These are phyloP conservation scores for Bugulina stolonifera DNA, from an alignment of 2,888 invertebrate species.

Conservation along the genomic window DNA sequence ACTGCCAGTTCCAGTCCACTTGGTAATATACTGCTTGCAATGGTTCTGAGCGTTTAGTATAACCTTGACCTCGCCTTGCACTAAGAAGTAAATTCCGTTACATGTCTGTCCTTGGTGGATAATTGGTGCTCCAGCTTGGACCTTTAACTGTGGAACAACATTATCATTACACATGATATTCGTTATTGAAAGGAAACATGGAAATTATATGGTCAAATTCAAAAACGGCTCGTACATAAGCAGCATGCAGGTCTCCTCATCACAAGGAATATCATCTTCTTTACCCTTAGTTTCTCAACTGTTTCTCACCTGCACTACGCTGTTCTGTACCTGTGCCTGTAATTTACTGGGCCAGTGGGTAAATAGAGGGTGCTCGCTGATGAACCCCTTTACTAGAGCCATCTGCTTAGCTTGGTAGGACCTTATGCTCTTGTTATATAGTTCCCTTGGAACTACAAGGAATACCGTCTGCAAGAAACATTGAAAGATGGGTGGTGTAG, in stretches of 20 bases:
- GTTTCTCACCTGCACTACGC: constrained; percentile 10
- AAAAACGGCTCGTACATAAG: too few species aligned
- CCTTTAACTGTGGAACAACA: background rate
- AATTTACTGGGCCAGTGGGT: constrained; percentile 11
- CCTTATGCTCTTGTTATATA: constrained; percentile 22
- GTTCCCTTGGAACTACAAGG: constrained; percentile 13
- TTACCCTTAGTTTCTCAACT: too few species aligned
- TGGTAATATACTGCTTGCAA: background rate
- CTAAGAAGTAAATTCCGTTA: constrained; percentile 14
- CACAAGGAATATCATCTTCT: too few species aligned
- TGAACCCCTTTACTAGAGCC: background rate
- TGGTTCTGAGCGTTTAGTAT: background rate
- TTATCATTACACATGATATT: too few species aligned
- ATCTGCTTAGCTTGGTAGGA: constrained; percentile 4
- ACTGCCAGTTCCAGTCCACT: background rate
- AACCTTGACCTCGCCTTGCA: constrained; percentile 22
- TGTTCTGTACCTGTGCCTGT: constrained; percentile 13
- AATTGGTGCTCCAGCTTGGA: background rate
- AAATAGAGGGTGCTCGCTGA: constrained; percentile 6
- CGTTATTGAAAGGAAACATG: too few species aligned
- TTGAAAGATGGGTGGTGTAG: too few species aligned
- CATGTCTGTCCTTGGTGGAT: constrained; percentile 7
- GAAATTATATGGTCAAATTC: too few species aligned
- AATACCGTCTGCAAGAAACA: constrained; percentile 9
- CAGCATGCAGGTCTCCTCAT: too few species aligned